A percentile compares a stretch with the other conserved stretches of the same genome.
Conservation (phyloP, 2,888 invertebrate species). For the Hypena proboscidalis region DNA sequence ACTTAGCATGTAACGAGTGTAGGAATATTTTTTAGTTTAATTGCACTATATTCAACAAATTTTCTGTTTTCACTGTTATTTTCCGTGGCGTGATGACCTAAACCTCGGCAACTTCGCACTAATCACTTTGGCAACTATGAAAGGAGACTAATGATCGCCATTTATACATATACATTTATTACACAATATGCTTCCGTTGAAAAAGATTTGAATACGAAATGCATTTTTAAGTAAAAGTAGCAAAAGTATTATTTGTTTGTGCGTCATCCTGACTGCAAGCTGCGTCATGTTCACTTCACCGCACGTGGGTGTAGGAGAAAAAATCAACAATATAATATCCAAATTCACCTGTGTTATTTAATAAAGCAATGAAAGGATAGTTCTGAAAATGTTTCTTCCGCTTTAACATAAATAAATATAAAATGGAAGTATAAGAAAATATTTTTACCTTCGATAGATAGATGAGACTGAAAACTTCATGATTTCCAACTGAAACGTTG, state of each 20-base stretch:
- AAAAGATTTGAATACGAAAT: background rate
- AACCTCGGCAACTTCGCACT: constrained; percentile 24
- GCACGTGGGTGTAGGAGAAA: constrained; percentile 1
- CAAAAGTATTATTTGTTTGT: background rate
- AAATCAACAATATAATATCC: background rate
- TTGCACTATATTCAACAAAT: background rate
- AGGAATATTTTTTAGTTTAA: background rate
- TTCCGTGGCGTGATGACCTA: constrained; percentile 12
- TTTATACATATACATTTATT: constrained; percentile 5
- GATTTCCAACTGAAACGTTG: too few species aligned
- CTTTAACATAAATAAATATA: too few species aligned
- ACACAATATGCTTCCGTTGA: constrained; percentile 2
- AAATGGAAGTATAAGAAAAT: too few species aligned
- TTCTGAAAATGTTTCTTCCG: too few species aligned
- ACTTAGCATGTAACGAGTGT: background rate
- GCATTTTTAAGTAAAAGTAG: background rate
- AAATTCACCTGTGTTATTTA: background rate
- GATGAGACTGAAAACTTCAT: too few species aligned
- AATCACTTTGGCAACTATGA: constrained; percentile 12
- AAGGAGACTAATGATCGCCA: constrained; percentile 5
- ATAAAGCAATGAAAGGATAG: background rate
- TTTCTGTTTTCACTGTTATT: background rate
- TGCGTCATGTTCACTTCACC: constrained; percentile 1
- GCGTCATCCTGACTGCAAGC: background rate
- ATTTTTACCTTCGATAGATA: too few species aligned